Evolutionary conservation across 2,113 vertebrate genomes (phyloP).

Genomic region (Dicentrarchus labrax): DNA sequence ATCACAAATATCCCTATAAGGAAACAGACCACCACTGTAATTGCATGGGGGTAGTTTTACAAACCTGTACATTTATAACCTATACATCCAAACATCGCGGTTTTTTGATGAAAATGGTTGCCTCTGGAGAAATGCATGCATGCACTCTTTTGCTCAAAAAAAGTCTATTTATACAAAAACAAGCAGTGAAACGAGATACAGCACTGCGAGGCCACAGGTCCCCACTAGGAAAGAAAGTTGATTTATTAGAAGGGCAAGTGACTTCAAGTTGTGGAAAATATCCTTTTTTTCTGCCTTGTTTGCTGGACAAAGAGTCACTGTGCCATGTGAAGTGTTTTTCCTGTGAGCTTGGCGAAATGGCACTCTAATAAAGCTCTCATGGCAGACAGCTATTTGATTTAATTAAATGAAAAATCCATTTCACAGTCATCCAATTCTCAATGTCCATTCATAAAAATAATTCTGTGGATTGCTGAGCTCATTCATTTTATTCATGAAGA

Average conservation of each 20-base stretch:
- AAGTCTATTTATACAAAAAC: slow-evolving; percentile 64
- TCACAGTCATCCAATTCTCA: slow-evolving; percentile 32
- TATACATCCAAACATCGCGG: slow-evolving; percentile 45
- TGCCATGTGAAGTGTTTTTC: slow-evolving; percentile 37
- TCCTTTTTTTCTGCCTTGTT: slow-evolving; percentile 51
- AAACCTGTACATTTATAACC: slow-evolving; percentile 43
- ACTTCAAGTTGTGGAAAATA: slow-evolving; percentile 56
- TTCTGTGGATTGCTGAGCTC: slow-evolving; percentile 34
- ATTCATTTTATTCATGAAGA: slow-evolving; percentile 43
- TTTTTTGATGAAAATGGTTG: slow-evolving; percentile 64
- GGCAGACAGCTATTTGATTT: slow-evolving; percentile 39
- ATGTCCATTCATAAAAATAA: slow-evolving; percentile 65
- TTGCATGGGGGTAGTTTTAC: slow-evolving; percentile 54
- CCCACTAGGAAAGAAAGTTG: slow-evolving; percentile 27
- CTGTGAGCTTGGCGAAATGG: slow-evolving; percentile 31
- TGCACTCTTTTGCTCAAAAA: slow-evolving; percentile 38
- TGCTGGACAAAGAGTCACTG: slow-evolving; percentile 62
- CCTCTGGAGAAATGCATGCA: slow-evolving; percentile 62
- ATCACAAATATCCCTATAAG: slow-evolving; percentile 44
- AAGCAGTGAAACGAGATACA: slow-evolving; percentile 60
- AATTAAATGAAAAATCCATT: slow-evolving; percentile 52
- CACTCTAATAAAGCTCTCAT: slow-evolving; percentile 34
- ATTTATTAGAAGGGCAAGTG: slow-evolving; percentile 53
- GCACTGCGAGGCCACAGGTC: slow-evolving; percentile 31
- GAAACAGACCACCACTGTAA: slow-evolving; percentile 54